A percentile compares a stretch with the other conserved stretches of the same genome.
phyloP scores from a whole-genome alignment of 2,113 vertebrate genomes.

The Theristicus caerulescens region DNA sequence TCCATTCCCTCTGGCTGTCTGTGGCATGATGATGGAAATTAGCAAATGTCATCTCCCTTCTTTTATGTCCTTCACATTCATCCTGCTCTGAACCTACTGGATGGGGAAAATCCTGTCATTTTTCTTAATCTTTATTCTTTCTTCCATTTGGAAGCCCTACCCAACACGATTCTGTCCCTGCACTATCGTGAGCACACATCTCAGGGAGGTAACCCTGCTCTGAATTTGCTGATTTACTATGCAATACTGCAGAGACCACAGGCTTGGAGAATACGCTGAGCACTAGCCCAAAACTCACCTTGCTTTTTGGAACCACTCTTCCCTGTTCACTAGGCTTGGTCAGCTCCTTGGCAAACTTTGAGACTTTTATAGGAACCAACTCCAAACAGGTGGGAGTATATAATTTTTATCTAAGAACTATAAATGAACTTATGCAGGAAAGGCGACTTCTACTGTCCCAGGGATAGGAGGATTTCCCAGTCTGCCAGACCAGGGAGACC shows the following conservation, averaged over 20 bases:
- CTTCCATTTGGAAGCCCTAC: not conserved
- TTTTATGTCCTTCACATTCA: not conserved
- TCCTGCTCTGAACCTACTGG: not conserved
- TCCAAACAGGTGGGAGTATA: not conserved
- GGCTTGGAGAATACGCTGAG: not conserved
- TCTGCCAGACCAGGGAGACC: not conserved
- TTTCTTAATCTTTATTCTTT: not conserved
- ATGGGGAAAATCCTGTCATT: not conserved
- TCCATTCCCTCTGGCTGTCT: not conserved
- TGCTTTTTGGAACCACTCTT: not conserved
- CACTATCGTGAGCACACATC: not conserved
- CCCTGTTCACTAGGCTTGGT: not conserved
- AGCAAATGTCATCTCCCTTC: accelerated
- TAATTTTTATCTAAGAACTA: not conserved
- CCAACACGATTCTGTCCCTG: not conserved
- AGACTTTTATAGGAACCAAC: not conserved
- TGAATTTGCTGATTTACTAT: not conserved
- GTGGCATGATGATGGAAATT: not conserved
- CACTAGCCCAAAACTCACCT: not conserved
- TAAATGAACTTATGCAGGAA: not conserved
- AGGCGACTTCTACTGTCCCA: not conserved
- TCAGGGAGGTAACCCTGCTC: not conserved
- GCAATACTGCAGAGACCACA: not conserved
- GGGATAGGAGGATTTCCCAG: not conserved
- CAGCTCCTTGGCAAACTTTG: not conserved